Percentiles rank a stretch among this genome's conserved stretches.
Evolutionary conservation across 2,113 vertebrate genomes (phyloP).

Genomic region (Eublepharis macularius): DNA sequence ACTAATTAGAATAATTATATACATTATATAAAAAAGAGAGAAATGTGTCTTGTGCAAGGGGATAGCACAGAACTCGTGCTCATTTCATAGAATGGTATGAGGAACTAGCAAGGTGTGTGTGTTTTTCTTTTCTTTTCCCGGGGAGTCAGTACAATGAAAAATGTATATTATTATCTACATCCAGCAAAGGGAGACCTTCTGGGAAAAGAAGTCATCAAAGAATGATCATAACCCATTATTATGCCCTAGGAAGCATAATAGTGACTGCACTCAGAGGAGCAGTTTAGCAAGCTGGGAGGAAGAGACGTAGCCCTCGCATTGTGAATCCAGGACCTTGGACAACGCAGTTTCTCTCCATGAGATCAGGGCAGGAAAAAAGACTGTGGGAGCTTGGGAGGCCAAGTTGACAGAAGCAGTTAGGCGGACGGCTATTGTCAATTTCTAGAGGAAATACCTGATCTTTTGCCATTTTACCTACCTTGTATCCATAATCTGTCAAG

Average conservation of each 20-base stretch:
- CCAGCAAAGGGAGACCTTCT: constrained; percentile 34
- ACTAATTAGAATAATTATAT: not conserved
- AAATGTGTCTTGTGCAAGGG: not conserved
- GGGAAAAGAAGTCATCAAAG: constrained; percentile 40
- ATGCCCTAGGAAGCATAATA: constrained; percentile 20
- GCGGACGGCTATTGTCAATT: not conserved
- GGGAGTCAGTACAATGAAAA: constrained; percentile 28
- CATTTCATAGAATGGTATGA: not conserved
- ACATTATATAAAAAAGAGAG: not conserved
- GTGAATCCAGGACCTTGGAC: constrained; percentile 7
- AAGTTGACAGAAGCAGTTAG: rapidly evolving
- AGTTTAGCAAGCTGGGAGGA: constrained; percentile 15
- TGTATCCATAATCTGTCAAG: not conserved
- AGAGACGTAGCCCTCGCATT: not conserved
- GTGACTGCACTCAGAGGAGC: constrained; percentile 1
- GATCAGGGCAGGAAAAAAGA: not conserved
- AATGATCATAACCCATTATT: constrained; percentile 43
- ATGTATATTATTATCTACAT: constrained; percentile 39
- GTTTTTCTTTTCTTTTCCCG: not conserved
- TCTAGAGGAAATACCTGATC: not conserved
- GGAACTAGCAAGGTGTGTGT: not conserved
- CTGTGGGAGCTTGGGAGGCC: not conserved
- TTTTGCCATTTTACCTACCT: not conserved
- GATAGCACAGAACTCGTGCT: not conserved
- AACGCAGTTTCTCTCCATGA: not conserved